A percentile compares a stretch with the other conserved stretches of the same genome.
phyloP scores from a whole-genome alignment of 1,140 invertebrate species.

The Mamestra configurata region DNA sequence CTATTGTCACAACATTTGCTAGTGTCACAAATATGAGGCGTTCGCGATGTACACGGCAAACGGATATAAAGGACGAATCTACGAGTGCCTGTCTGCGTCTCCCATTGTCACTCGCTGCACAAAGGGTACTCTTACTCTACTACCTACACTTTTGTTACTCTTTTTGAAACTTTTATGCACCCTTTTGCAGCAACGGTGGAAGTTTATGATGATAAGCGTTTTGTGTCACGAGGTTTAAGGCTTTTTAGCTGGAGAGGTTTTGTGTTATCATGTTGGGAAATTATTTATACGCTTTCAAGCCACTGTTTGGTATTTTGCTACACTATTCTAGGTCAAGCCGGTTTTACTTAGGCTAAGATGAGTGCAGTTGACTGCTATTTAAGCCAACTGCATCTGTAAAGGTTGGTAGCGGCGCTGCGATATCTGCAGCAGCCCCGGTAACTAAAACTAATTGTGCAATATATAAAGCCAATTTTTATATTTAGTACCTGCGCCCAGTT shows the following conservation, averaged over 20 bases:
- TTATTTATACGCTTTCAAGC: background rate
- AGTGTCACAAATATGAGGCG: constrained; percentile 8
- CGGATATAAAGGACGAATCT: constrained; percentile 14
- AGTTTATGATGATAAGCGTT: constrained; percentile 19
- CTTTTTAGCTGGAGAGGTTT: background rate
- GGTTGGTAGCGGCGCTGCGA: too few relatives aligned
- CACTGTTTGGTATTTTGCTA: background rate
- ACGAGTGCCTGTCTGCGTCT: constrained; percentile 9
- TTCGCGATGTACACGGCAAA: background rate
- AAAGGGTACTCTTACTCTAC: too few relatives aligned
- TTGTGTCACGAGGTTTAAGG: background rate
- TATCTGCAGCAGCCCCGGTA: too few relatives aligned
- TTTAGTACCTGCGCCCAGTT: too few relatives aligned
- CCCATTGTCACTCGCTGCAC: constrained; percentile 15
- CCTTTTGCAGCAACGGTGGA: background rate
- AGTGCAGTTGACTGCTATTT: too few relatives aligned
- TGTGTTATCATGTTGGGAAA: background rate
- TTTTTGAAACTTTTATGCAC: constrained; percentile 33
- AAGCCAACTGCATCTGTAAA: too few relatives aligned
- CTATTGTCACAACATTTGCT: background rate
- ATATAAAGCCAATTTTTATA: too few relatives aligned
- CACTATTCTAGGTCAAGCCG: too few relatives aligned
- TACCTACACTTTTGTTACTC: constrained; percentile 18
- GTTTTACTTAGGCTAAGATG: too few relatives aligned
- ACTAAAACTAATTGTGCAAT: too few relatives aligned